Evolutionary conservation across 2,113 vertebrate species (phyloP).

Genomic region (human): GRCh38 chr12:16194001-16194500

Average conservation of each 20-base stretch:
- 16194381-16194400: slow-evolving; percentile 89
- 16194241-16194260: slow-evolving; percentile 26
- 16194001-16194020: slow-evolving; percentile 68
- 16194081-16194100: slow-evolving; percentile 16
- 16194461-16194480: slow-evolving; percentile 78
- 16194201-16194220: slow-evolving; percentile 53
- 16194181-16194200: slow-evolving; percentile 26
- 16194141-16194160: slow-evolving; percentile 29
- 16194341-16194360: slow-evolving; percentile 92
- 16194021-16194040: slow-evolving; percentile 61
- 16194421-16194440: slow-evolving; percentile 89
- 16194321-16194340: slow-evolving; percentile 48
- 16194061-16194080: slow-evolving; percentile 41
- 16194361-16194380: slow-evolving; percentile 90
- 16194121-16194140: background rate
- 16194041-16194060: slow-evolving; percentile 55
- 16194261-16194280: background rate
- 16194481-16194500: slow-evolving; percentile 62
- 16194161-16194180: background rate
- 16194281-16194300: slow-evolving; percentile 41
- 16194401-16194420: slow-evolving; percentile 95
- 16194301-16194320: slow-evolving; percentile 46
- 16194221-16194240: slow-evolving; percentile 45
- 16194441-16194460: slow-evolving; percentile 93
- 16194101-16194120: background rate